Conservation (phyloP, 2,797 vertebrate species). For the Glyptemys insculpta region DNA sequence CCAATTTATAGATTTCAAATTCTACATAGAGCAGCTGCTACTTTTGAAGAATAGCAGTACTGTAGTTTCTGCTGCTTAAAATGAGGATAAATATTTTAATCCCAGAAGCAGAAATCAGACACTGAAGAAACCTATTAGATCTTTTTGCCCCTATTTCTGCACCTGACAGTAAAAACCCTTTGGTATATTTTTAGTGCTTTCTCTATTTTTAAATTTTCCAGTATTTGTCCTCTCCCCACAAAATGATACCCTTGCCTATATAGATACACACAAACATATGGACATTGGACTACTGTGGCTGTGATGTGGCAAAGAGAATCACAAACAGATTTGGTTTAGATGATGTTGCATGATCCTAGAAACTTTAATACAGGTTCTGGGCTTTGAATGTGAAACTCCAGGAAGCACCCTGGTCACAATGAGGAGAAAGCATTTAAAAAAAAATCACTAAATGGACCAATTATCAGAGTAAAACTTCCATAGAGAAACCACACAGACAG, state of each 20-base stretch:
- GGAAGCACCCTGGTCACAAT: neutral
- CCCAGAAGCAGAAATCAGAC: neutral
- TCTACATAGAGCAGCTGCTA: neutral
- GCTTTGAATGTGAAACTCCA: neutral
- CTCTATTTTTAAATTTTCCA: neutral
- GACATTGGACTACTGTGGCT: neutral
- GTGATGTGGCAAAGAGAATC: neutral
- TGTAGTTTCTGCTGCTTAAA: neutral
- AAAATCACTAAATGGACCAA: neutral
- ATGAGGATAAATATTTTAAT: neutral
- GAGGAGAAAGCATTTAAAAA: neutral
- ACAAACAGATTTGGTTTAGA: neutral
- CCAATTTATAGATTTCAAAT: neutral
- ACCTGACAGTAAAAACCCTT: neutral
- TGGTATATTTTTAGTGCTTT: neutral
- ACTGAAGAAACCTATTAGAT: neutral
- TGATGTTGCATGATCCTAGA: neutral
- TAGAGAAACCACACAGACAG: neutral
- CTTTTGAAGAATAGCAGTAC: neutral
- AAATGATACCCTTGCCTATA: rapidly evolving
- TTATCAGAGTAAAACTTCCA: neutral
- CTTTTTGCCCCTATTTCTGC: neutral
- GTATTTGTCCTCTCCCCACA: neutral
- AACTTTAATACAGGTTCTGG: neutral
- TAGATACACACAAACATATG: rapidly evolving